phyloP scores from a whole-genome alignment of 2,113 vertebrate genomes.

The Colossoma macropomum region DNA sequence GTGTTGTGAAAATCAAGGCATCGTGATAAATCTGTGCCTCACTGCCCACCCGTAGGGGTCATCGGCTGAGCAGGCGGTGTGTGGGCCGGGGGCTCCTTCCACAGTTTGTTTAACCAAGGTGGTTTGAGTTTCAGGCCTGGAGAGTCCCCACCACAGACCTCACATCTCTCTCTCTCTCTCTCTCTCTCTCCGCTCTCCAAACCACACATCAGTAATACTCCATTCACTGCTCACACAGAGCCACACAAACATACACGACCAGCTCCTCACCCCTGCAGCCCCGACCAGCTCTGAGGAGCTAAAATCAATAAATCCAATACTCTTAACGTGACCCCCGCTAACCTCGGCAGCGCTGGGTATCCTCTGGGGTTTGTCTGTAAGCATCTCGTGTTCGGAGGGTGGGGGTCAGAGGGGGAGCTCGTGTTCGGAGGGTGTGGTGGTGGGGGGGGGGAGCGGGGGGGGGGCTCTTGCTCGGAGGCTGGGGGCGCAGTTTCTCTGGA shows the following conservation, averaged over 20 bases:
- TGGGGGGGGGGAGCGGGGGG: too few relatives aligned
- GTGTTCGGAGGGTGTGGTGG: background rate
- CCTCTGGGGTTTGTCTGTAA: background rate
- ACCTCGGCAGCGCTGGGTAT: background rate
- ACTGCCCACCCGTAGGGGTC: too few relatives aligned
- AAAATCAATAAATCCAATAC: conserved; percentile 15
- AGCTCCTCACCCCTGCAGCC: background rate
- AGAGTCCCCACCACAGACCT: conserved; percentile 18
- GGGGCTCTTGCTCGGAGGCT: background rate
- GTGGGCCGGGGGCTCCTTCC: background rate
- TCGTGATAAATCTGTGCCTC: too few relatives aligned
- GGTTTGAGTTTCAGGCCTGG: conserved; percentile 26
- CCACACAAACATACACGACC: background rate
- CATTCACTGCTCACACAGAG: conserved; percentile 3
- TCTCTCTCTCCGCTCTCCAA: background rate
- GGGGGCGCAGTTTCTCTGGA: background rate
- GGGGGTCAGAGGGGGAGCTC: too few relatives aligned
- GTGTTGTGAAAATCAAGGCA: too few relatives aligned
- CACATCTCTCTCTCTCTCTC: background rate
- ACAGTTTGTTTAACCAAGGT: conserved; percentile 27
- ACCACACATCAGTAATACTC: conserved; percentile 4
- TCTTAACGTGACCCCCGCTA: background rate
- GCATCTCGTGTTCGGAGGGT: too few relatives aligned
- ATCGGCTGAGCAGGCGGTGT: background rate
- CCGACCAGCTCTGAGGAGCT: background rate